Evolutionary conservation across 2,113 vertebrate species (phyloP), one percentile per base, ranked within the genome.

Genomic region (Ceratotherium simum): DNA sequence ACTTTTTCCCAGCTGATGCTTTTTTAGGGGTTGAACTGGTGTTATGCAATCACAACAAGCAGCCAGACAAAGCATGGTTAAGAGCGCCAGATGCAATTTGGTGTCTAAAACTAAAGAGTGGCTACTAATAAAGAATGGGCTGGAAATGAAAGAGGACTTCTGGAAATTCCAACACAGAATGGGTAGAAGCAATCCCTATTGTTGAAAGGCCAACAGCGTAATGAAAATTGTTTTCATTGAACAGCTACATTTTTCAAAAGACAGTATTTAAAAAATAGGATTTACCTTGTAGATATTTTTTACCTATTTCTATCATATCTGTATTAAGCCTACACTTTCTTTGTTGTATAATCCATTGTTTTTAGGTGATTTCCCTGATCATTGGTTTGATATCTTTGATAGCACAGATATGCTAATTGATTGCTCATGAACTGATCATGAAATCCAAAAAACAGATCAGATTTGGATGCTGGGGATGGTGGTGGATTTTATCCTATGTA

Each of bases 61-160:
- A 67, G 23, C 31, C 76, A 87, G 56, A 56, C 14, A 88, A 92
- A 82, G 7, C 25, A n/a, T 51, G 33, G 27, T 42, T 76, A 51
- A 82, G 48, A 78, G 51, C 6, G 70, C 16, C 11, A 51, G 36
- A 36, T 69, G 5, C 2, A 36, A 21, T 76, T 75, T 76, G 42
- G 8, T 60, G 5, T 27, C 33, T 89, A 80, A 58, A 82, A 58
- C n/a, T 82, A 27, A 90, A 95, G 25, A 54, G 20, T 81, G 27
- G 31, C 1, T 16, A 51, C 42, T 91, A 39, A 67, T 89, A 83
- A 60, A 39, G 8, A 87, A 56, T 92, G 54, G 29, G 16, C 64
- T 87, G 21, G n/a, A 89, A 96, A 93, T 83, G 33, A 93, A 76
- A 82, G 27, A 81, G 60, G 48, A 69, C 60, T 67, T 93, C 69